Evolutionary conservation across 2,113 vertebrate species (phyloP).

Genomic region (Mus spicilegus): DNA sequence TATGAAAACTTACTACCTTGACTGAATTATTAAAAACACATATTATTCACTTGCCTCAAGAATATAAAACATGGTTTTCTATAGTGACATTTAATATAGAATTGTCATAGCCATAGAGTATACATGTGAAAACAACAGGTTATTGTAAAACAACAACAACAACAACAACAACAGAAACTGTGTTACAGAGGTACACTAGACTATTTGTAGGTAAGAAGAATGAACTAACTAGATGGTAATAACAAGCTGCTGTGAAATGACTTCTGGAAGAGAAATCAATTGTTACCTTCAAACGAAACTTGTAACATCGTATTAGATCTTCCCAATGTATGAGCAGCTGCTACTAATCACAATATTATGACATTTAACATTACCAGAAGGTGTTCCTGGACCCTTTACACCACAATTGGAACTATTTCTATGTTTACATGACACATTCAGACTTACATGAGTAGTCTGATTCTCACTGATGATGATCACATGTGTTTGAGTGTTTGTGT

Average conservation of each 20-base stretch:
- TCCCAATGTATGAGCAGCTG: constrained; percentile 6
- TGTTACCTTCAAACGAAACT: constrained; percentile 46
- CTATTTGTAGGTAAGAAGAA: not conserved
- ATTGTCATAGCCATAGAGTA: not conserved
- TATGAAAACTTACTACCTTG: constrained; percentile 27
- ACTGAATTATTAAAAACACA: constrained; percentile 16
- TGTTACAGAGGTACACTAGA: not conserved
- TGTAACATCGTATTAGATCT: constrained; percentile 61
- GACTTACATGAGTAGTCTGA: not conserved
- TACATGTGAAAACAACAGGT: not conserved
- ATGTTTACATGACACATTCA: not conserved
- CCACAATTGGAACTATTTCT: not conserved
- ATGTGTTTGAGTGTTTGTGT: not conserved
- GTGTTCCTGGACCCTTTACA: constrained; percentile 27
- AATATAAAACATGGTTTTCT: constrained; percentile 28
- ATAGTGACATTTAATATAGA: not conserved
- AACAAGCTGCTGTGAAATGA: not conserved
- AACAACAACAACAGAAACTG: not conserved
- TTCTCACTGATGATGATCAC: not conserved
- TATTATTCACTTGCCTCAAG: not conserved
- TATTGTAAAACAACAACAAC: not conserved
- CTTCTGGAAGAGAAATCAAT: not conserved
- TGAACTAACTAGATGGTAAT: constrained; percentile 46
- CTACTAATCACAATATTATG: not conserved
- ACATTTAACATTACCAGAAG: not conserved